Evolutionary conservation across 2,113 vertebrate species (phyloP).

Genomic region (Apodemus sylvaticus): DNA sequence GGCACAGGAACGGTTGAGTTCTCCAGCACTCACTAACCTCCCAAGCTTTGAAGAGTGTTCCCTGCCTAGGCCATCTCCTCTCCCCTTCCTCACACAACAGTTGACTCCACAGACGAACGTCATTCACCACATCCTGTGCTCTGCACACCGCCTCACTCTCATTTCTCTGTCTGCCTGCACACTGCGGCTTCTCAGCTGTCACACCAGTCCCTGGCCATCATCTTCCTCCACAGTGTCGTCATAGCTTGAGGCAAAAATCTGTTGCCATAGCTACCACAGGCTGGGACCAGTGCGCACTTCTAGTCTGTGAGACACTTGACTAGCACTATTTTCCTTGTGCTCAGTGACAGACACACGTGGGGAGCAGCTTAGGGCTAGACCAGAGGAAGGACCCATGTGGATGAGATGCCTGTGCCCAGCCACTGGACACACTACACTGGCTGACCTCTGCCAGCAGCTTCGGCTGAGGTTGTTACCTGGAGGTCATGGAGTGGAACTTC

Average conservation of each 20-base stretch:
- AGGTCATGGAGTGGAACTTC: slow-evolving; percentile 87
- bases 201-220: neutral
- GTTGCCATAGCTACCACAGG: neutral
- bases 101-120: neutral
- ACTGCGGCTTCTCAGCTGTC: neutral
- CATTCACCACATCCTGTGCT: neutral
- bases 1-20: neutral
- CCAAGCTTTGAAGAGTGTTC: fast-evolving
- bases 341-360: neutral
- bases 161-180: neutral
- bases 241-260: too few species aligned
- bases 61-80: neutral
- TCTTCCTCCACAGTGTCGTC: neutral
- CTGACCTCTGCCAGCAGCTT: neutral
- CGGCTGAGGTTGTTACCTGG: slow-evolving; percentile 83
- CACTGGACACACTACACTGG: neutral
- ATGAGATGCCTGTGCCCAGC: neutral
- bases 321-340: neutral
- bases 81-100: neutral
- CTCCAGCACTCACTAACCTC: neutral
- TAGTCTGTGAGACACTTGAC: neutral
- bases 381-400: neutral
- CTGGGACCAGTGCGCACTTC: neutral
- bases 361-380: neutral
- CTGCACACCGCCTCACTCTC: neutral